phyloP scores from a whole-genome alignment of 2,113 vertebrate species.

The Muntiacus reevesi region DNA sequence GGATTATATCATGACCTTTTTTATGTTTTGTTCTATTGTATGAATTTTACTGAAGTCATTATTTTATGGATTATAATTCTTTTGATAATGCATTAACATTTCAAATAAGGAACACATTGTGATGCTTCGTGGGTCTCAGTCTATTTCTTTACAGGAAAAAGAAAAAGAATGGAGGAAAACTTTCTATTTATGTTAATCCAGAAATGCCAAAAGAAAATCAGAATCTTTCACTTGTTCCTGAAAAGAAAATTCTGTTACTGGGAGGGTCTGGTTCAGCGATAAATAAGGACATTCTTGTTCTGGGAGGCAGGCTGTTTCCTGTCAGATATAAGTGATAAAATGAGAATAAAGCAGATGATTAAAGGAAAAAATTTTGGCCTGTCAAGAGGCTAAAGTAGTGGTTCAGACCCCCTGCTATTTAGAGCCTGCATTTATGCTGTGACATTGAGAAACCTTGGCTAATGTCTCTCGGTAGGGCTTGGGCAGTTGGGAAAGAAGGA shows the following conservation, averaged over 20 bases:
- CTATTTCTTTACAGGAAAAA: background rate
- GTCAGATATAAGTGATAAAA: background rate
- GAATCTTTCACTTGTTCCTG: background rate
- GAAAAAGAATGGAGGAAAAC: background rate
- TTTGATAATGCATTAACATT: background rate
- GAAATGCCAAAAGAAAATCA: conserved; percentile 6
- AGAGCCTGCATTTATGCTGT: background rate
- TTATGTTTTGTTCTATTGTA: background rate
- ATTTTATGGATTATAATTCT: background rate
- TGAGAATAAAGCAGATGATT: conserved; percentile 30
- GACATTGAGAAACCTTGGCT: background rate
- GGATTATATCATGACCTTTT: background rate
- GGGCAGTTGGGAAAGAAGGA: background rate
- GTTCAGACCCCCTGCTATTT: background rate
- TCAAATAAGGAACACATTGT: background rate
- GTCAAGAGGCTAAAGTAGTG: background rate
- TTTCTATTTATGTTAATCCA: background rate
- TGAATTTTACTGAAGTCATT: background rate
- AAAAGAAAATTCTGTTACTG: background rate
- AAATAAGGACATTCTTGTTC: background rate
- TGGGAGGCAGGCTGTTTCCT: background rate
- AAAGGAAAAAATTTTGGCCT: background rate
- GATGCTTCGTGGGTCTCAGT: background rate
- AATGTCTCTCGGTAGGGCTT: background rate
- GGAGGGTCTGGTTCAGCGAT: background rate